Conservation (phyloP, 2,888 invertebrate genomes). For the Nomada goodeniana region DNA sequence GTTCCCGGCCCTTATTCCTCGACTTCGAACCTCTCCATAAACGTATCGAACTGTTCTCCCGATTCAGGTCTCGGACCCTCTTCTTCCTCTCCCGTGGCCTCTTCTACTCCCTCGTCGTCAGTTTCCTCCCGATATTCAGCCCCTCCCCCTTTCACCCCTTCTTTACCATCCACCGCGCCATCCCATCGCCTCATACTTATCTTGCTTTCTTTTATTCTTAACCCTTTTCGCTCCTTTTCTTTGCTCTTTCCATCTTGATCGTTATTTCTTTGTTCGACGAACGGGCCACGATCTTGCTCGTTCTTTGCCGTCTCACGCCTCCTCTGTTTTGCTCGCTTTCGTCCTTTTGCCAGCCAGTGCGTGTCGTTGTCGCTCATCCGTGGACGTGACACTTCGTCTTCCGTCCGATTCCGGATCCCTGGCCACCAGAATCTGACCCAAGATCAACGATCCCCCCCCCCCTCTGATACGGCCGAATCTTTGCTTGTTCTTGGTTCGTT, state of each 20-base stretch:
- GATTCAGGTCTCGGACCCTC: slow-evolving; percentile 27
- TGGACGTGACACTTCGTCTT: slow-evolving; percentile 60
- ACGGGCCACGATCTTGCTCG: slow-evolving; percentile 18
- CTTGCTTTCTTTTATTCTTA: slow-evolving; percentile 25
- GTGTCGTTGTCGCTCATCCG: slow-evolving; percentile 62
- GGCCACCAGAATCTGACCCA: slow-evolving; percentile 26
- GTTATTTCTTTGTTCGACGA: slow-evolving; percentile 42
- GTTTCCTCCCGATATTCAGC: slow-evolving; percentile 40
- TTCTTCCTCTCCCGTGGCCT: slow-evolving; percentile 17
- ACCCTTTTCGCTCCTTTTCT: slow-evolving; percentile 43
- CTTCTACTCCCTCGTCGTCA: slow-evolving; percentile 43
- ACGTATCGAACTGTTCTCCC: slow-evolving; percentile 67
- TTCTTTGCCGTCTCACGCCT: slow-evolving; percentile 41
- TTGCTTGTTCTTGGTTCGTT: background rate
- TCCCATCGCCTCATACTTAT: background rate
- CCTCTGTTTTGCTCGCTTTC: slow-evolving; percentile 36
- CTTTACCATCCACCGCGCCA: background rate
- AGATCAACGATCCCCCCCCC: slow-evolving; percentile 11
- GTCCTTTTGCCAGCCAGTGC: slow-evolving; percentile 30
- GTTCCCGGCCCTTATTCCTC: slow-evolving; percentile 66
- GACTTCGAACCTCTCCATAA: slow-evolving; percentile 68
- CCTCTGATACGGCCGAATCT: slow-evolving; percentile 1
- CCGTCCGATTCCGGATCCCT: slow-evolving; percentile 42
- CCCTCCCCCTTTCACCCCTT: background rate
- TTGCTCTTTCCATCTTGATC: slow-evolving; percentile 45